phyloP scores from a whole-genome alignment of 2,113 vertebrate genomes.

The Lepisosteus osseus region DNA sequence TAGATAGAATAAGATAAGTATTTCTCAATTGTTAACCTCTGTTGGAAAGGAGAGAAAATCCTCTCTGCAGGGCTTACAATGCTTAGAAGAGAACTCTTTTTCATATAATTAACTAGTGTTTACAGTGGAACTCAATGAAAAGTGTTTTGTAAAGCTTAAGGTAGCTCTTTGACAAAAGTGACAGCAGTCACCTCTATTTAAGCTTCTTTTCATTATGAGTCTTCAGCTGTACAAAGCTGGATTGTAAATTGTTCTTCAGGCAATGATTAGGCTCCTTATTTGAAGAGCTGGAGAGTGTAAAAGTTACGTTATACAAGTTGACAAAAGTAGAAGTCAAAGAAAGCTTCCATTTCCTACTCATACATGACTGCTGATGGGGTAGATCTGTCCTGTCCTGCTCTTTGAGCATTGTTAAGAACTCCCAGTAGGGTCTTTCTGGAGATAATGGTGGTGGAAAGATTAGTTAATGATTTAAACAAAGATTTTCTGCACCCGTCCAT shows the following conservation, averaged over 20 bases:
- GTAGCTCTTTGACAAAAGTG: not conserved
- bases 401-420: conserved; percentile 37
- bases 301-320: conserved; percentile 50
- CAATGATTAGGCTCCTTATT: conserved; percentile 59
- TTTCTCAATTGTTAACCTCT: too few relatives aligned
- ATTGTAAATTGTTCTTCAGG: conserved; percentile 51
- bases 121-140: conserved; percentile 38
- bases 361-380: conserved; percentile 16
- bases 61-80: too few relatives aligned
- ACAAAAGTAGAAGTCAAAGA: conserved; percentile 42
- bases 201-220: not conserved
- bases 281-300: conserved; percentile 50
- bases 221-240: conserved; percentile 43
- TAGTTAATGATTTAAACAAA: conserved; percentile 75
- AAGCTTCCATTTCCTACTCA: conserved; percentile 16
- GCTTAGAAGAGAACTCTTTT: too few relatives aligned
- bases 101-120: conserved; percentile 49
- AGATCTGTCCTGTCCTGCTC: conserved; percentile 18
- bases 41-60: too few relatives aligned
- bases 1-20: too few relatives aligned
- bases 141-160: conserved; percentile 39
- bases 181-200: not conserved
- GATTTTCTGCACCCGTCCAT: conserved; percentile 60
- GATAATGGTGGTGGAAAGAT: conserved; percentile 58
- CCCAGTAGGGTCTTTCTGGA: conserved; percentile 45